These are phyloP conservation scores for Haplotaxodon microlepis DNA, from an alignment of 2,113 vertebrate species.

Conservation along the genomic window DNA sequence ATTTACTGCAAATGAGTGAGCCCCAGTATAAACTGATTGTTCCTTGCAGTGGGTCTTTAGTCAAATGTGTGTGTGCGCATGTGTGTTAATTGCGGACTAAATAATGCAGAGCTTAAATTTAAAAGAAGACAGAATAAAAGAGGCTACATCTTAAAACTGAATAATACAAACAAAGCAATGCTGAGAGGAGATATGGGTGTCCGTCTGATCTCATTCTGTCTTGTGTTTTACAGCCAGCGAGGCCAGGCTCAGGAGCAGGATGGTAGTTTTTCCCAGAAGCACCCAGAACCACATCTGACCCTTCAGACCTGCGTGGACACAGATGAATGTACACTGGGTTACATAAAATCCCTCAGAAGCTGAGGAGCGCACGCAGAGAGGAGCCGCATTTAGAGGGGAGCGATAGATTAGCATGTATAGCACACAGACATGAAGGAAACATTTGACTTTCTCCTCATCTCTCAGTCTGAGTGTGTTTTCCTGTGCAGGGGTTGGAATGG, in stretches of 20 bases:
- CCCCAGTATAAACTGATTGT: not conserved
- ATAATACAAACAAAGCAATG: not conserved
- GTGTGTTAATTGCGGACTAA: accelerated
- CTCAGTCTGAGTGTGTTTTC: not conserved
- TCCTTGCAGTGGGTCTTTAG: not conserved
- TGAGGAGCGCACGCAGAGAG: accelerated
- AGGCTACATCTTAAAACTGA: accelerated
- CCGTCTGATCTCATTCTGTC: not conserved
- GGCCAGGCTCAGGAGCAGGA: constrained; percentile 1
- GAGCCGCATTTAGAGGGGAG: not conserved
- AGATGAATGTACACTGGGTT: not conserved
- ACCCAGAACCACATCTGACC: constrained; percentile 34
- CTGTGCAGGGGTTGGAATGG: not conserved
- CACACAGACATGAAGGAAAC: not conserved
- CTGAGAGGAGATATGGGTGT: not conserved
- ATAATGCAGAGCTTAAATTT: not conserved
- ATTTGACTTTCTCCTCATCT: not conserved
- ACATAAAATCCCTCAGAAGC: not conserved
- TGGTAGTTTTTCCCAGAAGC: constrained; percentile 11
- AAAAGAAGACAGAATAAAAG: not conserved
- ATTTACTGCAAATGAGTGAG: accelerated
- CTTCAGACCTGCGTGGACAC: not conserved
- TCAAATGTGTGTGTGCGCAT: not conserved
- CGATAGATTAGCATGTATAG: not conserved
- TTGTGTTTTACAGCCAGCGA: not conserved